Base-by-base conservation (phyloP, 1,140 invertebrate species). In the Conus betulinus region DNA sequence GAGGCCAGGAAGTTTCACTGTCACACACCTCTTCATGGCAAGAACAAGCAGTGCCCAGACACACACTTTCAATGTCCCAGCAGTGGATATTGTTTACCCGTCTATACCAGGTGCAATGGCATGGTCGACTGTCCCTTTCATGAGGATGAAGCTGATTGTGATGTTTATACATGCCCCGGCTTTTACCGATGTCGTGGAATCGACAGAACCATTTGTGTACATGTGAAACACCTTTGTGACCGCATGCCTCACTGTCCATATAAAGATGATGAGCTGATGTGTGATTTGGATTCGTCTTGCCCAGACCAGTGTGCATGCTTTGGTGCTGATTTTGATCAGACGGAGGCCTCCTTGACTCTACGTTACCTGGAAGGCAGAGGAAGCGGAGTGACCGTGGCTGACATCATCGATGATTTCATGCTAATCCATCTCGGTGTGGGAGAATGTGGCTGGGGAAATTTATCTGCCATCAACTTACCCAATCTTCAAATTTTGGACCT, bases 201-300 rank as follows among this genome's bases (percentile, higher is more conserved):
- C 23, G 51, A 23, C 52, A 63, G 60, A 63, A 81, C n/a, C 23
- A 63, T 84, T 25, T 90, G 89, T 79, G 15, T 88, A 27, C 84
- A 81, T 23, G 13, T 55, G 51, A 27, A 67, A 20, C 60, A 87
- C 27, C 17, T 90, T 1, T 87, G 85, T 27, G 84, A 87, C 88
- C 55, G 55, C 15, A 20, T 57, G n/a, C 27, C 23, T 52, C 67
- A 90, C 52, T 89, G 86, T 88, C 88, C 87, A 60, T 76, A 87
- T 39, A 39, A 57, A 55, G 88, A 89, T 51, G 85, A 91, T 51
- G 88, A 89, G 71, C n/a, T 60, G 52, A 78, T 89, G 27, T 90
- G 87, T 57, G 63, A 84, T n/a, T 15, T 85, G 11, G 20, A 39
- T 53, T 39, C 84, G 57, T 94, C 91, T 53, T 93, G 81, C 20